A percentile compares a stretch with the other conserved stretches of the same genome.
phyloP scores from a whole-genome alignment of 2,888 invertebrate genomes.

The Corbicula japonica region DNA sequence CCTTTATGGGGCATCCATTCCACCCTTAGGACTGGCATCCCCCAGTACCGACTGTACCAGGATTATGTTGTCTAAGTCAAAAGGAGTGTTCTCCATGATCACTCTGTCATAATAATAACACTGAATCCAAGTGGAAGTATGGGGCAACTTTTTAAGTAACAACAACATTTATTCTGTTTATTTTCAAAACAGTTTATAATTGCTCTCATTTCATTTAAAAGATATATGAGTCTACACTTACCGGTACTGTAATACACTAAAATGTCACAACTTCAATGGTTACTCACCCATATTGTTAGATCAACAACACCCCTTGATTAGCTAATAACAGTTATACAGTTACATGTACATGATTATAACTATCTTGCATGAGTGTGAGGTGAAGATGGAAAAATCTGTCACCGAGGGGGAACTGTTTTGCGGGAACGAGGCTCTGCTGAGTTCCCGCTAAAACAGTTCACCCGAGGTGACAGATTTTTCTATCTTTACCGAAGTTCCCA shows the following conservation, averaged over 20 bases:
- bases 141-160: not conserved
- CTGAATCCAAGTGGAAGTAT: not conserved
- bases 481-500: no score
- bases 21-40: no score
- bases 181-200: slow-evolving; percentile 29
- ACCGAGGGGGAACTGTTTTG: not conserved
- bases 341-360: not conserved
- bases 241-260: no score
- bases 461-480: slow-evolving; percentile 2
- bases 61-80: no score
- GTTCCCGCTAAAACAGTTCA: slow-evolving; percentile 7
- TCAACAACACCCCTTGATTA: slow-evolving; percentile 23
- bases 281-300: slow-evolving; percentile 2
- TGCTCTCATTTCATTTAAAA: slow-evolving; percentile 32
- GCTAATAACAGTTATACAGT: slow-evolving; percentile 10
- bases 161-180: slow-evolving; percentile 39
- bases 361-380: not conserved
- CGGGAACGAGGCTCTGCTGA: not conserved
- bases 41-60: no score
- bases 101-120: no score
- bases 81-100: no score
- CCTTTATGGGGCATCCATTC: no score
- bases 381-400: not conserved
- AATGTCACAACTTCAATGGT: slow-evolving; percentile 5
- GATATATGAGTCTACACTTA: slow-evolving; percentile 32